These are phyloP conservation scores for Stramonita haemastoma DNA, from an alignment of 2,888 invertebrate genomes.

Conservation along the genomic window DNA sequence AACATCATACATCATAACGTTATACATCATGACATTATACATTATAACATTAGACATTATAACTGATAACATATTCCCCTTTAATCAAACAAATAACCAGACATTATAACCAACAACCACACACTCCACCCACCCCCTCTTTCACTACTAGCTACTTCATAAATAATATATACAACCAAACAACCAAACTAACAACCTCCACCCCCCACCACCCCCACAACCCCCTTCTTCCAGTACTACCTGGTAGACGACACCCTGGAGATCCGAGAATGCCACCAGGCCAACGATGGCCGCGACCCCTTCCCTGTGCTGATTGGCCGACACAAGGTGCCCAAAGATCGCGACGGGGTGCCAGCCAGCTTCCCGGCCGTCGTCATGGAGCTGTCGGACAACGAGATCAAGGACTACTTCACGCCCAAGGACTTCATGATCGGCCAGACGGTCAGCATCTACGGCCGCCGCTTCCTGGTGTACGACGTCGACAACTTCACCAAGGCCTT, in stretches of 20 bases:
- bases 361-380: conserved; percentile 83
- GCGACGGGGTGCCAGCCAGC: conserved; percentile 70
- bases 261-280: conserved; percentile 85
- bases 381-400: conserved; percentile 84
- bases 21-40: too few species aligned
- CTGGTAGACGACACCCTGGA: conserved; percentile 90
- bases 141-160: too few species aligned
- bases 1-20: too few species aligned
- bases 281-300: conserved; percentile 87
- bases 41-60: too few species aligned
- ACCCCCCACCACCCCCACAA: too few species aligned
- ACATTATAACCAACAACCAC: too few species aligned
- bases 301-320: conserved; percentile 86
- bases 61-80: too few species aligned
- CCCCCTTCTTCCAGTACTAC: too few species aligned
- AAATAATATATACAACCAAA: too few species aligned
- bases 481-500: conserved; percentile 89
- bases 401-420: conserved; percentile 87
- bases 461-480: conserved; percentile 87
- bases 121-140: too few species aligned
- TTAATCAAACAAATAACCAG: too few species aligned
- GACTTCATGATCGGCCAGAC: conserved; percentile 86
- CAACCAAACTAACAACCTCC: too few species aligned
- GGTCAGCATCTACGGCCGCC: conserved; percentile 76
- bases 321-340: conserved; percentile 82